phyloP scores from a whole-genome alignment of 2,888 invertebrate species.

The Proisotoma minuta region DNA sequence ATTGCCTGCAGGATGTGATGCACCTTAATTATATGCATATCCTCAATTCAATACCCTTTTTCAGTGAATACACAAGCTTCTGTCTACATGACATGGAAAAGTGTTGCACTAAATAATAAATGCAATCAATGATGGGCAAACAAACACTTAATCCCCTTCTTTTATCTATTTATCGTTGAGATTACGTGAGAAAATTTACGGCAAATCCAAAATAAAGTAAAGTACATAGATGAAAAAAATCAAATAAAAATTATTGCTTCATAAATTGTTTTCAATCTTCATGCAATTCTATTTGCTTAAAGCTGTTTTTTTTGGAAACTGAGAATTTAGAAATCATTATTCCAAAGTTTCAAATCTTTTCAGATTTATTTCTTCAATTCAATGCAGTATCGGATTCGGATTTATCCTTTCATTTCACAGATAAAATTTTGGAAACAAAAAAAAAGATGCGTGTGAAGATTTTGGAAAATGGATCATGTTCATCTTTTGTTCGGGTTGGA shows the following conservation, averaged over 20 bases:
- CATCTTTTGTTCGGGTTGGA: background rate
- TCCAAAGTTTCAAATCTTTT: too few species aligned
- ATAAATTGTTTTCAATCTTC: background rate
- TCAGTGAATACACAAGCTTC: too few species aligned
- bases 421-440: background rate
- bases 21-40: too few species aligned
- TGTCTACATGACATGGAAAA: too few species aligned
- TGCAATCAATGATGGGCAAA: slow-evolving; percentile 1
- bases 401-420: slow-evolving; percentile 3
- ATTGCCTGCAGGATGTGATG: too few species aligned
- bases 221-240: background rate
- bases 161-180: background rate
- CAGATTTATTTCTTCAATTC: too few species aligned
- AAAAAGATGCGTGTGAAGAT: slow-evolving; percentile 19
- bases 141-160: background rate
- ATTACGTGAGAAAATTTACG: slow-evolving; percentile 2
- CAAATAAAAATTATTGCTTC: background rate
- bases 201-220: background rate
- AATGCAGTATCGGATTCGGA: background rate
- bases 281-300: background rate
- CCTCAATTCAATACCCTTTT: too few species aligned
- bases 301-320: background rate
- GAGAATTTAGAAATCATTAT: too few species aligned
- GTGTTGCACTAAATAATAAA: background rate
- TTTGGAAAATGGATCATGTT: slow-evolving; percentile 14